Evolutionary conservation across 2,888 invertebrate species (phyloP), one percentile per base, ranked within the genome.

Genomic region (Acleris holmiana): DNA sequence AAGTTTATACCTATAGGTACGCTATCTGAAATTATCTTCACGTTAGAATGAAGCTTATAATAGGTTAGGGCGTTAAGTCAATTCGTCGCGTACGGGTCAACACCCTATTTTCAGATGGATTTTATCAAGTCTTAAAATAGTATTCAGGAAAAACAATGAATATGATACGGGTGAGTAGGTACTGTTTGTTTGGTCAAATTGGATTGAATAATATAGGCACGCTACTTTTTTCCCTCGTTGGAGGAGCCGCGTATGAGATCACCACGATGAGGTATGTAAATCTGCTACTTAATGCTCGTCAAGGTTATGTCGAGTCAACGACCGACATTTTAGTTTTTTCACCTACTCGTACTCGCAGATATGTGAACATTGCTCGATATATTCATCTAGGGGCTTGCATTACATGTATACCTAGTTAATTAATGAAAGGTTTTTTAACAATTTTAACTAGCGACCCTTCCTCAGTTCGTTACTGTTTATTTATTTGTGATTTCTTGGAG

Each of bases 41-140:
- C 51, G 25, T 53, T n/a, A 23, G 47, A 53, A 51, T 47, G 54
- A 47, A 53, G 54, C 40, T 17, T 50, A 46, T 57, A 51, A 48
- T 41, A 61, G 48, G 40, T 54, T 29, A 53, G 53, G 46, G 41
- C n/a, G 53, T 40, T 2, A 58, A 48, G 40, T 53, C 21, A 41
- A 48, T 40, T 40, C 48, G 41, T 25, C 53, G 29, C 48, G 41
- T 40, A n/a, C 47, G 58, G 64, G 48, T 59, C 64, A 59, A 44
- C 48, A 64, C 41, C 48, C 64, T 59, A 53, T 54, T 59, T 64
- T 64, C 48, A 64, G 63, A 46, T 48, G 13, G 25, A 54, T 48
- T n/a, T 19, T 53, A 46, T 29, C 50, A 29, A 10, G 19, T 44
- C 64, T 54, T 23, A 58, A 63, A 59, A 59, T 59, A 64, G 17